Evolutionary conservation across 2,888 invertebrate species (phyloP).

Genomic region (Tipula unca): DNA sequence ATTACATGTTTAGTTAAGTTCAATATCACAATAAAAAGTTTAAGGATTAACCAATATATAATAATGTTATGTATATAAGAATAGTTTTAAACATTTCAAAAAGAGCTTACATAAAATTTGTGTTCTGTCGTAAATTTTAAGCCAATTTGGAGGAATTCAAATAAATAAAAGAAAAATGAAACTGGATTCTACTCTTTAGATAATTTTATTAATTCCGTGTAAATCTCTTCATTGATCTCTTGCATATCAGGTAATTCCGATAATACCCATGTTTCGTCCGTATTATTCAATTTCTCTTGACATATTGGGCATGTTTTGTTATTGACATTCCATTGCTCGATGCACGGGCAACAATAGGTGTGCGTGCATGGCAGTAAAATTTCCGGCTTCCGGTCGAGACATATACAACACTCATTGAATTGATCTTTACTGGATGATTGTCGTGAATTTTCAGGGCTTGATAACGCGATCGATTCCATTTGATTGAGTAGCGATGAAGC

Average conservation of each 20-base stretch:
- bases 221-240: constrained; percentile 49
- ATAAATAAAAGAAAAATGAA: neutral
- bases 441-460: constrained; percentile 28
- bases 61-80: neutral
- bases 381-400: constrained; percentile 60
- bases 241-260: constrained; percentile 52
- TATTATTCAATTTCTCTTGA: constrained; percentile 51
- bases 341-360: constrained; percentile 60
- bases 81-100: neutral
- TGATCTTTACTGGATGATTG: constrained; percentile 32
- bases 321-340: constrained; percentile 64
- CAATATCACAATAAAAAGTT: neutral
- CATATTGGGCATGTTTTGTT: constrained; percentile 64
- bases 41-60: neutral
- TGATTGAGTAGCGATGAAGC: constrained; percentile 41
- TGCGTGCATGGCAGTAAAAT: constrained; percentile 61
- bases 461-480: constrained; percentile 30
- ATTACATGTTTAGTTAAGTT: neutral
- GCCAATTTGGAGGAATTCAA: neutral
- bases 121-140: neutral
- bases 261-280: constrained; percentile 57
- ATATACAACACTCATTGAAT: constrained; percentile 58
- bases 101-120: neutral
- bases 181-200: constrained; percentile 26
- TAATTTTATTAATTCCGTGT: constrained; percentile 33